Base-by-base conservation (phyloP, 2,113 vertebrate species). In the Ariopsis seemanni region DNA sequence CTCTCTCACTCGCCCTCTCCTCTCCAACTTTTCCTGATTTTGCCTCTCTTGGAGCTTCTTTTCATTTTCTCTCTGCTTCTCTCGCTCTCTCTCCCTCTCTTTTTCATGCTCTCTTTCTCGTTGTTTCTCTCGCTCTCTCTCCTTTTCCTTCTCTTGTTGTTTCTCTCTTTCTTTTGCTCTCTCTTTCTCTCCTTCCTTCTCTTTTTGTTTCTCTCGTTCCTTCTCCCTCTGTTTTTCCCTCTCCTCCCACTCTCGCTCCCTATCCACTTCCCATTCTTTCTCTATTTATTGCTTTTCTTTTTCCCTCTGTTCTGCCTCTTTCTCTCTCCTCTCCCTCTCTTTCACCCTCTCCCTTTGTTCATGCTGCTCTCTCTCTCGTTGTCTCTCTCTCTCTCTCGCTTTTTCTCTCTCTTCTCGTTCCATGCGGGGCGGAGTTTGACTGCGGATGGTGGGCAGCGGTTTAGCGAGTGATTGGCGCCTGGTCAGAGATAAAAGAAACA, bases 11-110 rank as follows among this genome's bases (percentile, higher is more conserved):
- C 92, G 91, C 11, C 93, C 92, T 12, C 93, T 94, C 88, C 93
- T 95, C 83, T 95, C 95, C 17, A 84, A 65, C 83, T 93, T 95
- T 85, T 94, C 94, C 88, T 94, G 93, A 82, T 91, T 89, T 10
- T 86, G 85, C 78, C 48, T 87, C 55, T 89, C 87, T n/a, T 93
- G 94, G 2, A 90, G 90, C 82, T 92, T 92, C 87, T 92, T 95
- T 88, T 95, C 94, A 84, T 88, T 94, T 82, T 93, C 93, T n/a
- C 84, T 91, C 88, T 91, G 85, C 67, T 69, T 84, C 30, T 80
- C 63, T 27, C 71, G 85, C 65, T 87, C 92, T 77, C 95, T 94
- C 87, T 93, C 94, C 79, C 94, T 93, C 7, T 30, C 80, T 77
- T 80, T 22, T 60, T 27, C 7, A 71, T 62, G 2, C 50, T 82